phyloP scores from a whole-genome alignment of 2,797 vertebrate species.

The Fringilla coelebs region DNA sequence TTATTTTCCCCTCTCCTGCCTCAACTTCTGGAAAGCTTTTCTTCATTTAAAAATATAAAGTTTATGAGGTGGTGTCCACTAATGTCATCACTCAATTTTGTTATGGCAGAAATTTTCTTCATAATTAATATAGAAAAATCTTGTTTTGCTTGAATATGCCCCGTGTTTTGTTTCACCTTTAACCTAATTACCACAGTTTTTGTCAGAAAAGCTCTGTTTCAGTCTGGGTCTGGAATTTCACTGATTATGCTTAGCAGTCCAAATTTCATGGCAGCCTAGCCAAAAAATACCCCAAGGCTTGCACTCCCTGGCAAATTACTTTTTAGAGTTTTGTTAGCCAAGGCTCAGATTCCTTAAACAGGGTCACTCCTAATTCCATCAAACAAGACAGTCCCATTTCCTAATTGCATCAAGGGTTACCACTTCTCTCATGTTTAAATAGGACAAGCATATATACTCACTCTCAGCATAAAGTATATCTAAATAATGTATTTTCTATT shows the following conservation, averaged over 20 bases:
- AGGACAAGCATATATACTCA: conserved; percentile 80
- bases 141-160: conserved; percentile 42
- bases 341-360: conserved; percentile 51
- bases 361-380: conserved; percentile 48
- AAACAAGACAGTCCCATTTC: conserved; percentile 65
- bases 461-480: conserved; percentile 80
- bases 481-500: conserved; percentile 82
- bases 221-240: conserved; percentile 23
- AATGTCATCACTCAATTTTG: not conserved
- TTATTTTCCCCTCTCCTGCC: conserved; percentile 17
- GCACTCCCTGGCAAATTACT: conserved; percentile 52
- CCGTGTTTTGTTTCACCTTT: conserved; percentile 33
- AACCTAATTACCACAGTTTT: conserved; percentile 30
- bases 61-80: conserved; percentile 1
- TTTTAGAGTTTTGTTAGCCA: conserved; percentile 42
- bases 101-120: conserved; percentile 21
- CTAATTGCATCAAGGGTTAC: conserved; percentile 75
- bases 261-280: conserved; percentile 46
- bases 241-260: conserved; percentile 28
- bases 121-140: conserved; percentile 29
- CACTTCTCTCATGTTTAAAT: conserved; percentile 77
- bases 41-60: not conserved
- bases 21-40: not conserved
- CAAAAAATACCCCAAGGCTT: conserved; percentile 61
- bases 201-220: conserved; percentile 65